Evolutionary conservation across 2,888 invertebrate species (phyloP).

Genomic region (Orchestes rusci): DNA sequence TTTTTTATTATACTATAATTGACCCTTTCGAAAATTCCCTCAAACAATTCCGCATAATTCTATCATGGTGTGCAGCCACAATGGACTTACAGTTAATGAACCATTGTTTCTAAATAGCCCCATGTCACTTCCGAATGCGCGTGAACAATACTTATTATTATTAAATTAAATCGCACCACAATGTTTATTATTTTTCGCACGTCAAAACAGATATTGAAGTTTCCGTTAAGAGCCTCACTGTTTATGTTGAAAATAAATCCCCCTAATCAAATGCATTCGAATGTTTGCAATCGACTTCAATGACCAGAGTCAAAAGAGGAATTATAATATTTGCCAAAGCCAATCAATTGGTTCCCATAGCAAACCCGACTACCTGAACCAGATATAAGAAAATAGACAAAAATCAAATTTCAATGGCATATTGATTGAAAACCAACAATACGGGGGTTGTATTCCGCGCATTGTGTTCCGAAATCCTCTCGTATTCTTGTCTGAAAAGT

Average conservation of each 20-base stretch:
- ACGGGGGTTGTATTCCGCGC: conserved; percentile 16
- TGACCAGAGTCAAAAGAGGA: too few relatives aligned
- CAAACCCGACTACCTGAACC: conserved; percentile 22
- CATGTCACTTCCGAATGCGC: conserved; percentile 13
- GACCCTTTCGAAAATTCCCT: too few relatives aligned
- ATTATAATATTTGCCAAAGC: too few relatives aligned
- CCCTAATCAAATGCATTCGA: too few relatives aligned
- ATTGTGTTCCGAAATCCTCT: conserved; percentile 18
- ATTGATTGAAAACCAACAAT: conserved; percentile 24
- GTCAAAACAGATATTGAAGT: conserved; percentile 1
- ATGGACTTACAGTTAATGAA: background rate
- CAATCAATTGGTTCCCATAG: conserved; percentile 14
- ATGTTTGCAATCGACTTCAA: too few relatives aligned
- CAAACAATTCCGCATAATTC: background rate
- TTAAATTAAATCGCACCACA: conserved; percentile 12
- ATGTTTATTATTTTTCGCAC: conserved; percentile 8
- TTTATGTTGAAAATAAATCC: too few relatives aligned
- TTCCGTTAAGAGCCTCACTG: too few relatives aligned
- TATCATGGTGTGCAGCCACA: conserved; percentile 1
- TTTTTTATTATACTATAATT: too few relatives aligned
- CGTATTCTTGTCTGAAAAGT: conserved; percentile 18
- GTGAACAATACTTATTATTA: conserved; percentile 11
- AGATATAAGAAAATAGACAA: conserved; percentile 23
- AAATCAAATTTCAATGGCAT: conserved; percentile 22
- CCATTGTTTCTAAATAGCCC: conserved; percentile 12